Conservation (phyloP, 1,140 invertebrate species). For the Matsumurasca onukii region DNA sequence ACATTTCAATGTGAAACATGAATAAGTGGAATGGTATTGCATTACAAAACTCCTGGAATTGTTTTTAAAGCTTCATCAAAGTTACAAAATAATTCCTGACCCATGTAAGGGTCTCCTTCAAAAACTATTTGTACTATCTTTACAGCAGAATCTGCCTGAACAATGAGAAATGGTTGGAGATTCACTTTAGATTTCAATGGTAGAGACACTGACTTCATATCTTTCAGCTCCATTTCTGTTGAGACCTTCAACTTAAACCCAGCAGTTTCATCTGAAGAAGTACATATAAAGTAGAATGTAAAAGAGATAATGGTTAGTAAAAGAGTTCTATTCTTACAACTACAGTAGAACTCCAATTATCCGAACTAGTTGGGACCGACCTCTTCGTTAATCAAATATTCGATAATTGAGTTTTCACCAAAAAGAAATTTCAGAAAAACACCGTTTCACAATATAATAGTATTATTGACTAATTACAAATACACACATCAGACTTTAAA, state of each 20-base stretch:
- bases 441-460: too few relatives aligned
- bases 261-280: too few relatives aligned
- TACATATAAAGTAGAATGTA: too few relatives aligned
- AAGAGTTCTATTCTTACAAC: too few relatives aligned
- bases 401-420: too few relatives aligned
- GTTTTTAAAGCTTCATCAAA: conserved; percentile 6
- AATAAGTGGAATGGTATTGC: background rate
- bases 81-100: background rate
- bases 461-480: too few relatives aligned
- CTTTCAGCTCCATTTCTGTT: background rate
- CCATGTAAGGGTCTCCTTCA: background rate
- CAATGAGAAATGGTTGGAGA: background rate
- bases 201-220: background rate
- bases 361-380: too few relatives aligned
- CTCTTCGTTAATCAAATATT: too few relatives aligned
- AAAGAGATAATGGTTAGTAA: too few relatives aligned
- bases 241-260: background rate
- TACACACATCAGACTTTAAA: too few relatives aligned
- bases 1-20: background rate
- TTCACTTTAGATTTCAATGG: conserved; percentile 6
- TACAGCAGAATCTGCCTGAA: background rate
- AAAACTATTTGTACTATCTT: background rate
- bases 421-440: too few relatives aligned
- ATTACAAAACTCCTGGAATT: background rate
- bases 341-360: too few relatives aligned